Conservation (phyloP, 2,113 vertebrate genomes). For the Phrynosoma blainvillii region DNA sequence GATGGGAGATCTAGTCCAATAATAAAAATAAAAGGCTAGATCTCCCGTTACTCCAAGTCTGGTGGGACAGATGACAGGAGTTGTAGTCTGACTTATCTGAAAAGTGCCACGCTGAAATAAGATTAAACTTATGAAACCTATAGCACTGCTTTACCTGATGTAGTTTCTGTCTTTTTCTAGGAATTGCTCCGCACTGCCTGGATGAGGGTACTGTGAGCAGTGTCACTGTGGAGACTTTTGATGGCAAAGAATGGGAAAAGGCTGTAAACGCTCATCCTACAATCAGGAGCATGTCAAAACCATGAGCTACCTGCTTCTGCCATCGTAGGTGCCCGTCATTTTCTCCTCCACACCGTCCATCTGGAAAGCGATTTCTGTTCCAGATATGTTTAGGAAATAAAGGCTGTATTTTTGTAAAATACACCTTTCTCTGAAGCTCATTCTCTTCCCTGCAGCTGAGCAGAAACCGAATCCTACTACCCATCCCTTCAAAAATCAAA, state of each 20-base stretch:
- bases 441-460: background rate
- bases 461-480: background rate
- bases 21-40: no score
- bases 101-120: no score
- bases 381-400: conserved; percentile 1
- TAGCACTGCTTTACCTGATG: background rate
- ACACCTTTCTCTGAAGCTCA: conserved; percentile 47
- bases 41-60: no score
- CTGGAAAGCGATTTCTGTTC: background rate
- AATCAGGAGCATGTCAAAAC: conserved; percentile 88
- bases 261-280: conserved; percentile 85
- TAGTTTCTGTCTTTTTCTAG: conserved; percentile 67
- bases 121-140: no score
- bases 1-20: no score
- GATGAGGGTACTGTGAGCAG: conserved; percentile 88
- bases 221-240: conserved; percentile 84
- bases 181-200: conserved; percentile 91
- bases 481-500: no score
- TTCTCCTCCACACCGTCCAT: background rate
- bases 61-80: no score
- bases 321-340: background rate
- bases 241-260: conserved; percentile 92
- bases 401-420: conserved; percentile 55
- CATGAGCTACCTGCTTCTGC: conserved; percentile 51
- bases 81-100: no score